Evolutionary conservation across 2,888 invertebrate species (phyloP), one percentile per base, ranked within the genome.

Genomic region (Pinctada fucata): DNA sequence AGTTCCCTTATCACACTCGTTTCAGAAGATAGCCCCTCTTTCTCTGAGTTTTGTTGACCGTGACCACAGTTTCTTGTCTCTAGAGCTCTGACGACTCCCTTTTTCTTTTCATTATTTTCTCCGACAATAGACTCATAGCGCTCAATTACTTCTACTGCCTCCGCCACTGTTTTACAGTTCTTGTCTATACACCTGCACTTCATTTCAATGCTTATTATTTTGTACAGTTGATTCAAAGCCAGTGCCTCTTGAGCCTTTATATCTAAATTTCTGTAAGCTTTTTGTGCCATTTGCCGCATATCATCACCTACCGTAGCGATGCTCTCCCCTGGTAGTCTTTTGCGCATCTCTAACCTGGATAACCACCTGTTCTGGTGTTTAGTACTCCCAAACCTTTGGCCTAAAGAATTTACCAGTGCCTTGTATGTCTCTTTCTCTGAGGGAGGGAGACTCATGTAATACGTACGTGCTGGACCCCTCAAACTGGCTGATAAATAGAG

Each of bases 101-200:
- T 69, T 52, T 52, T 52, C 13, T 58, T 78, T 31, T 64, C 75
- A 48, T 75, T 48, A 31, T 65, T 70, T 4, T 75, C 77, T 2
- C 82, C 79, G 5, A 79, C 58, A 10, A 79, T 79, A 8, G 79
- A 51, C 50, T 84, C 79, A 68, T 81, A 82, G 3, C 72, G 68
- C 45, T 82, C 84, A 13, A 82, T 80, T 3, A 81, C 76, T 6
- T 72, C 67, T 0, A 79, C 80, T n/a, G 82, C 84, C 2, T 81
- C 78, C n/a, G 75, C 45, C 31, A 84, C 64, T 8, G 76, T 78
- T 10, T 67, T 45, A 71, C 82, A 83, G 31, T 80, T 69, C 6
- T 79, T 66, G 64, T 83, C 80, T 63, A 82, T 75, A 72, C 83
- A 82, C 8, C 82, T 50, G 68, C 81, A 83, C 68, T 80, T 81